phyloP scores from a whole-genome alignment of 2,113 vertebrate genomes.

The Neodon shergylaensis region DNA sequence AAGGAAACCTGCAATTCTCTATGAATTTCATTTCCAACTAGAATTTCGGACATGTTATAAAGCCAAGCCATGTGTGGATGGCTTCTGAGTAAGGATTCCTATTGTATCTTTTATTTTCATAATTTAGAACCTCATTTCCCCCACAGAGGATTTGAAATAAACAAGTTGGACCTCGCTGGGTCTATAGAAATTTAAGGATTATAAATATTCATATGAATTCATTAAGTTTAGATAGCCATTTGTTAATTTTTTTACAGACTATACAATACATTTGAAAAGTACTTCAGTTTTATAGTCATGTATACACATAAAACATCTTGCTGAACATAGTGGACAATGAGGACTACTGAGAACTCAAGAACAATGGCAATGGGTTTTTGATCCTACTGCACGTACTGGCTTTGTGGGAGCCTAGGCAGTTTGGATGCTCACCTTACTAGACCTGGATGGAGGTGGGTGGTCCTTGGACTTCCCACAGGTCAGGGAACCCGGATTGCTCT shows the following conservation, averaged over 20 bases:
- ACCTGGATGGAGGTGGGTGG: too few species aligned
- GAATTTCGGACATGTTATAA: constrained; percentile 34
- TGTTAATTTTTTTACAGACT: neutral
- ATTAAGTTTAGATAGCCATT: neutral
- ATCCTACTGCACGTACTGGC: too few species aligned
- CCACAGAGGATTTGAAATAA: constrained; percentile 7
- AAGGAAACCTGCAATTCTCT: constrained; percentile 33
- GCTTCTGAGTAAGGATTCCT: neutral
- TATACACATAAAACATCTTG: neutral
- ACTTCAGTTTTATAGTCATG: neutral
- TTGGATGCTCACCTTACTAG: too few species aligned
- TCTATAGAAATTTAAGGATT: constrained; percentile 11
- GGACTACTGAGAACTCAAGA: too few species aligned
- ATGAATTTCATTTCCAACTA: neutral
- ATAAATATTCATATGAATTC: neutral
- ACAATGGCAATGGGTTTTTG: too few species aligned
- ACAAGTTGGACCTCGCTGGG: neutral
- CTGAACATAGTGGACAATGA: too few species aligned
- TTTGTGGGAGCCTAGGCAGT: too few species aligned
- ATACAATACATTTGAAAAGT: neutral
- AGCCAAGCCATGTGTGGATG: neutral
- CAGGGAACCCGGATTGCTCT: too few species aligned
- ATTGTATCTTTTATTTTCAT: constrained; percentile 40
- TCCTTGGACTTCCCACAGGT: too few species aligned
- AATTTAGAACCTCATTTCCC: constrained; percentile 31